Percentiles rank a stretch among this genome's conserved stretches.
Evolutionary conservation across 2,888 invertebrate genomes (phyloP).

Genomic region (Mimumesa dahlbomi): DNA sequence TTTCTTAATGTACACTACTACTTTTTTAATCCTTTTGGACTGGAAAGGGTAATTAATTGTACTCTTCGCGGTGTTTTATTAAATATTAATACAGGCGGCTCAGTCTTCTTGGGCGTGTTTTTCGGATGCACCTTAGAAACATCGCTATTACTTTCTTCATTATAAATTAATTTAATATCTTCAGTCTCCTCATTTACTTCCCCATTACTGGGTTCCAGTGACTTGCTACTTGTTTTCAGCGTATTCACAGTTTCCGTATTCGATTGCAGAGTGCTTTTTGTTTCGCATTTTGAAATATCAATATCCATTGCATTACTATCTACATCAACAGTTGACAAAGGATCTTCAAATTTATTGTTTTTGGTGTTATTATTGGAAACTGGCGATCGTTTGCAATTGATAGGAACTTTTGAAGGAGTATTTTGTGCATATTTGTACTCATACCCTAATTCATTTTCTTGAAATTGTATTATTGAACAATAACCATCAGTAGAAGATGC

Average conservation of each 20-base stretch:
- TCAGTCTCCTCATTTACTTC: slow-evolving; percentile 80
- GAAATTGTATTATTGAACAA: slow-evolving; percentile 91
- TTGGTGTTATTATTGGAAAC: slow-evolving; percentile 9
- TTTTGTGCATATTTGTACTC: slow-evolving; percentile 75
- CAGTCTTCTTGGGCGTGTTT: slow-evolving; percentile 62
- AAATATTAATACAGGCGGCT: slow-evolving; percentile 52
- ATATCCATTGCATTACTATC: slow-evolving; percentile 76
- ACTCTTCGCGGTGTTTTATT: slow-evolving; percentile 86
- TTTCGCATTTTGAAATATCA: slow-evolving; percentile 54
- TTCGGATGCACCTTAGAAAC: slow-evolving; percentile 62
- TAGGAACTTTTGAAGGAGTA: neutral
- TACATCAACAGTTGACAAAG: slow-evolving; percentile 47
- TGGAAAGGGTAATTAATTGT: slow-evolving; percentile 88
- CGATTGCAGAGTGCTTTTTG: neutral
- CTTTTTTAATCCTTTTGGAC: slow-evolving; percentile 87
- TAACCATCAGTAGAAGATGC: slow-evolving; percentile 95
- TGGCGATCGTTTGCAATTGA: slow-evolving; percentile 14
- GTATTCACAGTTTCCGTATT: slow-evolving; percentile 24
- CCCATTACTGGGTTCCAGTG: slow-evolving; percentile 37
- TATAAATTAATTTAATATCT: slow-evolving; percentile 84
- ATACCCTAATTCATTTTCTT: slow-evolving; percentile 86
- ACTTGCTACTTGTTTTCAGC: slow-evolving; percentile 29
- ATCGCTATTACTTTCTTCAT: slow-evolving; percentile 79
- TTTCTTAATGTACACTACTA: slow-evolving; percentile 1
- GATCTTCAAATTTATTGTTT: neutral